These are phyloP conservation scores for Tetraneura akinire DNA, from an alignment of 1,140 invertebrate genomes.

Conservation along the genomic window DNA sequence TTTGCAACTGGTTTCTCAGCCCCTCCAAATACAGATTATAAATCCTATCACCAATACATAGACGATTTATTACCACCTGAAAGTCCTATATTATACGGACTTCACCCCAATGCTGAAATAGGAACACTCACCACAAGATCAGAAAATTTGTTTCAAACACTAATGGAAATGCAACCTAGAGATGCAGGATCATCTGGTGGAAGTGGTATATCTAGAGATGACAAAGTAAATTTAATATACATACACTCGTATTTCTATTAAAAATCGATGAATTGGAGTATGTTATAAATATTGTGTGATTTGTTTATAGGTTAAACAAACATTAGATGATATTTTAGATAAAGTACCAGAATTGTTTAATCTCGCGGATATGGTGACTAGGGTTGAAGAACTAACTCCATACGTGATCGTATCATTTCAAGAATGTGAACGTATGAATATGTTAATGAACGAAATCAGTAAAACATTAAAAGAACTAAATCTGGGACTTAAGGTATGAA, in stretches of 20 bases:
- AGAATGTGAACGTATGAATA: conserved; percentile 95
- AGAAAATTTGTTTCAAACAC: conserved; percentile 84
- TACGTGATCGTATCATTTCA: conserved; percentile 92
- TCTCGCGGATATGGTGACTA: conserved; percentile 80
- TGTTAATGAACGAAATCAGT: conserved; percentile 76
- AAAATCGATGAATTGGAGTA: no score
- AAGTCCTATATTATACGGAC: conserved; percentile 85
- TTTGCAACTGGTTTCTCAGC: conserved; percentile 80
- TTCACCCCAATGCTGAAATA: conserved; percentile 94
- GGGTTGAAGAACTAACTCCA: conserved; percentile 87
- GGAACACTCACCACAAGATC: conserved; percentile 86
- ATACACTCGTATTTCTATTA: no score
- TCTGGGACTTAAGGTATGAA: conserved; percentile 77
- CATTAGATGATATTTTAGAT: conserved; percentile 86
- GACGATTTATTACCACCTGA: conserved; percentile 84
- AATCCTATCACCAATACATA: conserved; percentile 87
- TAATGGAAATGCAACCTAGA: conserved; percentile 89
- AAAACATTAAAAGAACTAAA: conserved; percentile 83
- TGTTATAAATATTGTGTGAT: no score
- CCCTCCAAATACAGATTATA: conserved; percentile 84
- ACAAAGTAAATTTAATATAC: conserved; percentile 67
- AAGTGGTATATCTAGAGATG: conserved; percentile 73
- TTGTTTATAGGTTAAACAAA: conserved; percentile 68
- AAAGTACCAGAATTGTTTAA: conserved; percentile 89
- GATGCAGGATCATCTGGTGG: conserved; percentile 71